Conservation (phyloP, 2,888 invertebrate genomes). For the Euphydryas editha region DNA sequence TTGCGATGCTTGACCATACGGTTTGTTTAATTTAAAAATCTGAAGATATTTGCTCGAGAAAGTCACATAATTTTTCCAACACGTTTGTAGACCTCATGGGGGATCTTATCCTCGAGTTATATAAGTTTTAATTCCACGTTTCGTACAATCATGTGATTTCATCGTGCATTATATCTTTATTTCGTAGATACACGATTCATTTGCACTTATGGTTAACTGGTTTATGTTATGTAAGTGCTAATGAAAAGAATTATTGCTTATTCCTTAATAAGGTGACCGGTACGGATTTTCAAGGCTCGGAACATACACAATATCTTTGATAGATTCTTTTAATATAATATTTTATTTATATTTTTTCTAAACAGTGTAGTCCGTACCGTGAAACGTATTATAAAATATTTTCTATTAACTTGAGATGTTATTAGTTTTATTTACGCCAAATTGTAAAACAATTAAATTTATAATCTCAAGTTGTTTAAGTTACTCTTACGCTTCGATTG, state of each 20-base stretch:
- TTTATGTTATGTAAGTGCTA: slow-evolving; percentile 19
- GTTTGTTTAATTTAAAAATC: slow-evolving; percentile 71
- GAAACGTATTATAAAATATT: slow-evolving; percentile 2
- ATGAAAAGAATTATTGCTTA: slow-evolving; percentile 33
- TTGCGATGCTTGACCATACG: slow-evolving; percentile 74
- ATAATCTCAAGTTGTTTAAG: slow-evolving; percentile 27
- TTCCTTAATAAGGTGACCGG: slow-evolving; percentile 25
- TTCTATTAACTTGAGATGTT: slow-evolving; percentile 40
- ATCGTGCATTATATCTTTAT: slow-evolving; percentile 32
- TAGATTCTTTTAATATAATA: neutral
- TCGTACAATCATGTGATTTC: slow-evolving; percentile 36
- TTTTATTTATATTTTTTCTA: neutral
- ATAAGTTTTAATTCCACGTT: neutral
- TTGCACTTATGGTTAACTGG: slow-evolving; percentile 10
- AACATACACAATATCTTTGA: slow-evolving; percentile 3
- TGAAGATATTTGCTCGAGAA: slow-evolving; percentile 49
- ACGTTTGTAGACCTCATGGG: neutral
- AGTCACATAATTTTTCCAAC: slow-evolving; percentile 45
- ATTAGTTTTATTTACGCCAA: neutral
- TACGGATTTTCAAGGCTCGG: slow-evolving; percentile 23
- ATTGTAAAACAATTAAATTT: neutral
- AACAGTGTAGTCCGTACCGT: slow-evolving; percentile 15
- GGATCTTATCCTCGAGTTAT: neutral
- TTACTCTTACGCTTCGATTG: slow-evolving; percentile 32
- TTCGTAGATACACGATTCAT: slow-evolving; percentile 31